Evolutionary conservation across 2,888 invertebrate species (phyloP).

Genomic region (Nemoura dubitans): DNA sequence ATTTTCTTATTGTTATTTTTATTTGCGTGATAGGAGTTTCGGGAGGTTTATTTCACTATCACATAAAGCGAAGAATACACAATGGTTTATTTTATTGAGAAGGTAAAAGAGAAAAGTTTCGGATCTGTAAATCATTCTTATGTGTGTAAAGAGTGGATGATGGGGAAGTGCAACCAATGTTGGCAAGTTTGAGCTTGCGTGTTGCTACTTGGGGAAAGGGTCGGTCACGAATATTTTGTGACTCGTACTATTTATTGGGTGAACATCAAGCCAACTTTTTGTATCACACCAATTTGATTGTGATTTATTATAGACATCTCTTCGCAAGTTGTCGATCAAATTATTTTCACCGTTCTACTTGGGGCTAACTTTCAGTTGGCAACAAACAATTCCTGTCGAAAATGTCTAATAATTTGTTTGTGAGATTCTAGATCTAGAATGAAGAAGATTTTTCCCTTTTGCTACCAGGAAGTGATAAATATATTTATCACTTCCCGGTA

Average conservation of each 20-base stretch:
- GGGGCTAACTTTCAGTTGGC: too few species aligned
- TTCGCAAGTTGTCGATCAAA: too few species aligned
- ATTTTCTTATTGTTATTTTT: not conserved
- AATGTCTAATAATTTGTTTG: too few species aligned
- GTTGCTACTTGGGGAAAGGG: not conserved
- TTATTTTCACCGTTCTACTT: too few species aligned
- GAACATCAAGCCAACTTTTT: not conserved
- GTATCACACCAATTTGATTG: not conserved
- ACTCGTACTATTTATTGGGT: not conserved
- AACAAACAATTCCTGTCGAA: too few species aligned
- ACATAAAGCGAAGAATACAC: not conserved
- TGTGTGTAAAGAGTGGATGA: not conserved
- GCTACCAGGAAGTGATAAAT: not conserved
- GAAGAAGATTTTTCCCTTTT: too few species aligned
- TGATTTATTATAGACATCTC: not conserved
- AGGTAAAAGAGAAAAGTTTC: not conserved
- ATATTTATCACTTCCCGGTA: too few species aligned
- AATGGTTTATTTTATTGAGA: slow-evolving; percentile 12
- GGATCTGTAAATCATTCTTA: not conserved
- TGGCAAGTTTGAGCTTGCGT: not conserved
- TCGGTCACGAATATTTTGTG: not conserved
- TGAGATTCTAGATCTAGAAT: too few species aligned
- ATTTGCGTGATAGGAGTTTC: not conserved
- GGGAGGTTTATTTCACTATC: not conserved
- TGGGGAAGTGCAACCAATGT: not conserved